phyloP scores from a whole-genome alignment of 2,797 vertebrate species.

The Poeciliopsis infans region DNA sequence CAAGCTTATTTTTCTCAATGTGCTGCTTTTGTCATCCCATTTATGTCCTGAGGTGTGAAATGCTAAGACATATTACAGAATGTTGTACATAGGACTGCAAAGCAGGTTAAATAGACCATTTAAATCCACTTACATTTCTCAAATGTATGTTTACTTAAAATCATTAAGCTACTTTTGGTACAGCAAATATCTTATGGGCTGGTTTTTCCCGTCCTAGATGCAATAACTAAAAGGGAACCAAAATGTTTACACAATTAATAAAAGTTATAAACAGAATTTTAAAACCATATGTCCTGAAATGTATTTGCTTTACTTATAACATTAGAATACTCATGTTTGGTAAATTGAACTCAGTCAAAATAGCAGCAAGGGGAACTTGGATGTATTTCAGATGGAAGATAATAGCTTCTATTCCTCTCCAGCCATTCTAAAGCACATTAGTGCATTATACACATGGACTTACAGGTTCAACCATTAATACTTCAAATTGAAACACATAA shows the following conservation, averaged over 20 bases:
- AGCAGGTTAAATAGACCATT: constrained; percentile 9
- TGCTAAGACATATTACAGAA: constrained; percentile 48
- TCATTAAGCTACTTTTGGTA: constrained; percentile 12
- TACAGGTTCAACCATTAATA: not conserved
- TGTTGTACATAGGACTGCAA: constrained; percentile 29
- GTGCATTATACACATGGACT: not conserved
- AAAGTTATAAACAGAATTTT: not conserved
- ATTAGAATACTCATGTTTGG: not conserved
- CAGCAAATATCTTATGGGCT: not conserved
- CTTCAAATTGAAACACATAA: not conserved
- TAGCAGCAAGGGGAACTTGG: not conserved
- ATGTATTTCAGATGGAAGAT: not conserved
- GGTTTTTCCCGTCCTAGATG: not conserved
- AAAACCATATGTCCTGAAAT: not conserved
- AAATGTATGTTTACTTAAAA: constrained; percentile 18
- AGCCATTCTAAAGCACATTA: no score
- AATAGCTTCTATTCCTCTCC: no score
- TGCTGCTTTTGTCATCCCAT: constrained; percentile 47
- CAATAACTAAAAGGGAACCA: not conserved
- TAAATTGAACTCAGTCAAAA: not conserved
- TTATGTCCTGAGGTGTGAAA: constrained; percentile 41
- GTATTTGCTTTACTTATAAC: not conserved
- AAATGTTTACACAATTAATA: not conserved
- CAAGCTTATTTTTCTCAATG: constrained; percentile 47
- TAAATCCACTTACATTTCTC: not conserved